Percentiles rank a stretch among this genome's conserved stretches.
phyloP scores from a whole-genome alignment of 2,888 invertebrate species.

The Lysandra bellargus region DNA sequence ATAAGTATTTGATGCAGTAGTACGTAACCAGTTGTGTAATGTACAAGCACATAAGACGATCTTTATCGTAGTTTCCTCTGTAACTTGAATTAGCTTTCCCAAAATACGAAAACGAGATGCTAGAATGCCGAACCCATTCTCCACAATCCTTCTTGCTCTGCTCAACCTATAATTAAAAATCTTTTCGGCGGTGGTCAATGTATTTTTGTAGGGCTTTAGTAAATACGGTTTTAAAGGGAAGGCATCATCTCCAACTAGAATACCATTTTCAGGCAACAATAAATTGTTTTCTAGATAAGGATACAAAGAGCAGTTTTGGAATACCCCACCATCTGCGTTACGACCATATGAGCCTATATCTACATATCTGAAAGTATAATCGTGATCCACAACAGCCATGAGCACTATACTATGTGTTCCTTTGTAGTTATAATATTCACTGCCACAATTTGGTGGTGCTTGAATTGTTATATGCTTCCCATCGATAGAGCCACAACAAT shows the following conservation, averaged over 20 bases:
- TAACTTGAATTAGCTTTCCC: too few relatives aligned
- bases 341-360: constrained; percentile 44
- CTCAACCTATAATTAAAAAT: constrained; percentile 44
- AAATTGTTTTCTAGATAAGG: constrained; percentile 32
- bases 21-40: too few relatives aligned
- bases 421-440: not conserved
- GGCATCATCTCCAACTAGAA: constrained; percentile 44
- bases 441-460: constrained; percentile 22
- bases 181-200: constrained; percentile 41
- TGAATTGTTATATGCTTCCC: constrained; percentile 29
- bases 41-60: too few relatives aligned
- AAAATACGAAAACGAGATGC: constrained; percentile 38
- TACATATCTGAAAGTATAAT: constrained; percentile 41
- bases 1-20: too few relatives aligned
- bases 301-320: constrained; percentile 33
- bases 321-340: constrained; percentile 43
- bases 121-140: constrained; percentile 45
- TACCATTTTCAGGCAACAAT: constrained; percentile 37
- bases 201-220: constrained; percentile 42
- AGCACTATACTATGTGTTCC: constrained; percentile 36
- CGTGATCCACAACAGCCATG: constrained; percentile 38
- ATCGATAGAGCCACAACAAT: constrained; percentile 9
- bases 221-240: constrained; percentile 44
- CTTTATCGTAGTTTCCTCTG: too few relatives aligned
- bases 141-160: constrained; percentile 45